phyloP scores from a whole-genome alignment of 2,888 invertebrate genomes.

The Diarsia mendica region DNA sequence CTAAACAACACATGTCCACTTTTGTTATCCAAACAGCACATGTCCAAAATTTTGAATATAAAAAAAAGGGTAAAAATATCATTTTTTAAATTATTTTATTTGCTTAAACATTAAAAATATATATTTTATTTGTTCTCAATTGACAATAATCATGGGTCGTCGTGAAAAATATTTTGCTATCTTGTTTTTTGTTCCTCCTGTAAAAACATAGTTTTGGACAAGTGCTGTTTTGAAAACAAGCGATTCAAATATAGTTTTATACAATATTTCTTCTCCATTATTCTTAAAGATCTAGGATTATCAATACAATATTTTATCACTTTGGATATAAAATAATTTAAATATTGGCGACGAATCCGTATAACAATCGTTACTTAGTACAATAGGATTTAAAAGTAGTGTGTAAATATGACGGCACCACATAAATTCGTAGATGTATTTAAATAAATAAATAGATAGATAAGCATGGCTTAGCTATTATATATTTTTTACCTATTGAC shows the following conservation, averaged over 20 bases:
- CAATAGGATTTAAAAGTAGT: constrained; percentile 34
- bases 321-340: constrained; percentile 32
- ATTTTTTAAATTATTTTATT: too few relatives aligned
- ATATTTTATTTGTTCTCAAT: too few relatives aligned
- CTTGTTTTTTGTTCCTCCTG: too few relatives aligned
- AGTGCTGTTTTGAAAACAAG: too few relatives aligned
- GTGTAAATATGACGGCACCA: constrained; percentile 57
- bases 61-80: too few relatives aligned
- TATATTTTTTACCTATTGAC: constrained; percentile 50
- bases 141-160: too few relatives aligned
- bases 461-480: constrained; percentile 60
- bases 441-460: constrained; percentile 25
- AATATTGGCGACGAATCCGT: constrained; percentile 28
- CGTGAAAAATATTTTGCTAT: too few relatives aligned
- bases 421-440: constrained; percentile 43
- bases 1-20: too few relatives aligned
- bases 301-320: constrained; percentile 26
- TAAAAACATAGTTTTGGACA: too few relatives aligned
- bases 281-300: constrained; percentile 37
- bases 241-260: constrained; percentile 53
- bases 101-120: too few relatives aligned
- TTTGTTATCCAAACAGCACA: too few relatives aligned
- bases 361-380: constrained; percentile 32
- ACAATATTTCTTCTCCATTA: constrained; percentile 36
- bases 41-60: too few relatives aligned